Percentiles rank a stretch among this genome's conserved stretches.
phyloP scores from a whole-genome alignment of 2,888 invertebrate genomes.

The Xanthia togata region DNA sequence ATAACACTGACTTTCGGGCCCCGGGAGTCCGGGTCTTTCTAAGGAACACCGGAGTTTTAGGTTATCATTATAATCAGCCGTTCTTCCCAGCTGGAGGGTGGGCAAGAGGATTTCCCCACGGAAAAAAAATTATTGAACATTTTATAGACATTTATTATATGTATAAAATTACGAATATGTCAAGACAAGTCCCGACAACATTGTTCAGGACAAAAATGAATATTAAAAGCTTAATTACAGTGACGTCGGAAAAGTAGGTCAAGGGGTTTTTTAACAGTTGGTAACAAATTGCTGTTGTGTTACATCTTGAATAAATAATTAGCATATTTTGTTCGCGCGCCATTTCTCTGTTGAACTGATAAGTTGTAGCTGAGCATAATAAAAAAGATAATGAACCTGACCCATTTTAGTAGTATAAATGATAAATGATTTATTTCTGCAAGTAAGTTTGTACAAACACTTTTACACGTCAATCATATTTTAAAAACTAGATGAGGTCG shows the following conservation, averaged over 20 bases:
- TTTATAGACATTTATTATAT: neutral
- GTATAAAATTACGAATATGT: neutral
- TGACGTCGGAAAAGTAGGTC: conserved; percentile 42
- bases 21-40: too few relatives aligned
- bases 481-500: too few relatives aligned
- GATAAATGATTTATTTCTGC: too few relatives aligned
- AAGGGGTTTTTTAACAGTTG: conserved; percentile 21
- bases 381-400: conserved; percentile 12
- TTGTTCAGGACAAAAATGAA: conserved; percentile 21
- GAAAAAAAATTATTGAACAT: too few relatives aligned
- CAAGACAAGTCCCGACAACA: neutral
- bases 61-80: too few relatives aligned
- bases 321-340: conserved; percentile 38
- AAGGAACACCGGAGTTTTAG: too few relatives aligned
- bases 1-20: neutral
- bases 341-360: conserved; percentile 30
- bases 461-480: too few relatives aligned
- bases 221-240: conserved; percentile 41
- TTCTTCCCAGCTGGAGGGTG: too few relatives aligned
- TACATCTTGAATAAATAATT: conserved; percentile 52
- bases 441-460: too few relatives aligned
- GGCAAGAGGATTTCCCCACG: too few relatives aligned
- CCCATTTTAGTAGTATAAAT: conserved; percentile 20
- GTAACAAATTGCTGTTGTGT: conserved; percentile 41
- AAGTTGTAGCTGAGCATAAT: conserved; percentile 10